Conservation (phyloP, 2,888 invertebrate species). For the Drosophila pegasa region DNA sequence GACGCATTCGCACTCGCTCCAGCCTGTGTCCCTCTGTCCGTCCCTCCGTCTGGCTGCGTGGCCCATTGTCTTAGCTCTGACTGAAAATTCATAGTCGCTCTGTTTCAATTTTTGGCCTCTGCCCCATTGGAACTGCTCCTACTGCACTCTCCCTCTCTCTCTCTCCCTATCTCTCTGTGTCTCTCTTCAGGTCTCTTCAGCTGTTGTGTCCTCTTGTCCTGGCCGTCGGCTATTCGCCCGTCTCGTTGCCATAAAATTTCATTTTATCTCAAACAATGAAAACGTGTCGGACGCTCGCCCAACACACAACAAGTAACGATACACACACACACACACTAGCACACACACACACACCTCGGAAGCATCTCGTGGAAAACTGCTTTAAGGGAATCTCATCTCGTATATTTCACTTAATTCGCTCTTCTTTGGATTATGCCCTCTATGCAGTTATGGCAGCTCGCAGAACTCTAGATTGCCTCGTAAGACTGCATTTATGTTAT, state of each 20-base stretch:
- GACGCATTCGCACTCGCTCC: slow-evolving; percentile 15
- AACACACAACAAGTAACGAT: slow-evolving; percentile 18
- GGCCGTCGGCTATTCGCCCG: slow-evolving; percentile 37
- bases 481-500: slow-evolving; percentile 9
- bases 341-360: slow-evolving; percentile 5
- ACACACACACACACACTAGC: slow-evolving; percentile 4
- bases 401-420: slow-evolving; percentile 14
- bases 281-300: slow-evolving; percentile 66
- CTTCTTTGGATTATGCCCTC: slow-evolving; percentile 29
- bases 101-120: slow-evolving; percentile 74
- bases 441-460: slow-evolving; percentile 4
- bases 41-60: slow-evolving; percentile 8
- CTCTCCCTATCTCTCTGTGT: neutral
- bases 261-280: slow-evolving; percentile 78
- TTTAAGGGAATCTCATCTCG: slow-evolving; percentile 12
- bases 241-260: slow-evolving; percentile 73
- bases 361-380: slow-evolving; percentile 18
- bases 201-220: slow-evolving; percentile 22
- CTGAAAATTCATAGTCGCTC: slow-evolving; percentile 78
- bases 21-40: neutral
- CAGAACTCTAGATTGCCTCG: slow-evolving; percentile 1
- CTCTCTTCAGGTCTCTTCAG: neutral
- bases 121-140: slow-evolving; percentile 20
- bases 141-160: neutral
- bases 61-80: slow-evolving; percentile 68